Evolutionary conservation across 1,140 invertebrate genomes (phyloP), one percentile per base, ranked within the genome.

Genomic region (Venturia canescens): DNA sequence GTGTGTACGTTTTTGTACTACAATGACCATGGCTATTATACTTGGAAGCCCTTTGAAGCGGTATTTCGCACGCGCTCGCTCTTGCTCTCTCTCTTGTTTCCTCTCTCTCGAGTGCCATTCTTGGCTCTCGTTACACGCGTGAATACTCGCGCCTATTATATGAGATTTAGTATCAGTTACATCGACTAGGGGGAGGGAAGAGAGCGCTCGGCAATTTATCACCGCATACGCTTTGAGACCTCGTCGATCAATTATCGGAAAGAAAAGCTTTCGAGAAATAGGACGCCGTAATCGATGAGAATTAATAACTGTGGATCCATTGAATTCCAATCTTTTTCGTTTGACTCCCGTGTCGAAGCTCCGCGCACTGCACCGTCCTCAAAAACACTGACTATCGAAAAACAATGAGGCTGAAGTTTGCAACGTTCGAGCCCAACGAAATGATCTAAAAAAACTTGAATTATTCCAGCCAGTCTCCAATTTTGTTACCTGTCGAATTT

Each of bases 81-180:
- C 27, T 16, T 4, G 31, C 53, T 18, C n/a, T n/a, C 66, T 69
- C 53, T 21, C 72, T 26, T 11, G 7, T 48, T 16, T 11, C n/a
- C 74, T n/a, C n/a, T n/a, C 53, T 21, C 72, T 26, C 38, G 7
- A 0, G 38, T 11, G 38, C 3, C 38, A 44, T 4, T 44, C 38
- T 9, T 13, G 23, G n/a, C 53, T 48, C 60, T 63, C 63, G 76
- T 78, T 78, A 78, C 76, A 48, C 31, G 76, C 76, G 76, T 67
- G 74, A 76, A 76, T 44, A 66, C 26, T 67, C 76, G 18, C 53
- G 31, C 57, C 31, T 67, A 67, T 63, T 66, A 78, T 78, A 63
- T 67, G 21, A 38, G 57, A 76, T 76, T 60, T 53, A 44, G 26
- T 27, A 60, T 60, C 53, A 18, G 75, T 63, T 63, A 18, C 60